Evolutionary conservation across 2,113 vertebrate genomes (phyloP), one percentile per base, ranked within the genome.

Genomic region (Isichthys henryi): DNA sequence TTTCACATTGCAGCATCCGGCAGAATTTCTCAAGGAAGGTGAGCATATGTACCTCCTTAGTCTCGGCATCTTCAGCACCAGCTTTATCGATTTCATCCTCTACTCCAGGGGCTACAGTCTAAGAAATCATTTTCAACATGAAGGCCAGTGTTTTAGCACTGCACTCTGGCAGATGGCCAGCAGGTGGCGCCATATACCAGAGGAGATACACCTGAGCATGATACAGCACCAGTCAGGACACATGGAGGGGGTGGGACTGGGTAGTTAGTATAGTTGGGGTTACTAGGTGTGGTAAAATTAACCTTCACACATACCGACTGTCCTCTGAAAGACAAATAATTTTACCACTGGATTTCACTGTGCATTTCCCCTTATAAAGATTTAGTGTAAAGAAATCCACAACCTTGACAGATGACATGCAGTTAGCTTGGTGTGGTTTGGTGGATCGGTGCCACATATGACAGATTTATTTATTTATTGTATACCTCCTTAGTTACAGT

Each of bases 41-140:
- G n/a, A 70, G 84, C 86, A 87, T 92, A 91, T 92, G 74, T 94
- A 94, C 93, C 93, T 94, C 92, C 52, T 91, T 56, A 10, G 87
- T 31, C 83, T 91, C 92, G 58, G 85, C 49, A 27, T 90, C 92
- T 88, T 88, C 91, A 90, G 91, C 56, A 45, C 35, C 43, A 52
- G 49, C 74, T 74, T 92, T 91, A 89, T 50, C 87, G 84, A 86
- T 88, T 39, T 91, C 92, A 74, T 91, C 91, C 87, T 88, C 93
- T 82, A 88, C 89, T 85, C 91, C 39, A 70, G 89, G 11, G 27
- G 88, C 90, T 89, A 91, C 74, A 7, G 88, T 92, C 91, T 91
- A 91, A 90, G 91, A 93, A 87, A 92, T 46, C 77, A 89, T 90
- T 88, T 84, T 89, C 90, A 88, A 90, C 48, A 88, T 92, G 85